A percentile compares a stretch with the other conserved stretches of the same genome.
Evolutionary conservation across 2,797 vertebrate genomes (phyloP).

Genomic region (Galagoides demidoff): DNA sequence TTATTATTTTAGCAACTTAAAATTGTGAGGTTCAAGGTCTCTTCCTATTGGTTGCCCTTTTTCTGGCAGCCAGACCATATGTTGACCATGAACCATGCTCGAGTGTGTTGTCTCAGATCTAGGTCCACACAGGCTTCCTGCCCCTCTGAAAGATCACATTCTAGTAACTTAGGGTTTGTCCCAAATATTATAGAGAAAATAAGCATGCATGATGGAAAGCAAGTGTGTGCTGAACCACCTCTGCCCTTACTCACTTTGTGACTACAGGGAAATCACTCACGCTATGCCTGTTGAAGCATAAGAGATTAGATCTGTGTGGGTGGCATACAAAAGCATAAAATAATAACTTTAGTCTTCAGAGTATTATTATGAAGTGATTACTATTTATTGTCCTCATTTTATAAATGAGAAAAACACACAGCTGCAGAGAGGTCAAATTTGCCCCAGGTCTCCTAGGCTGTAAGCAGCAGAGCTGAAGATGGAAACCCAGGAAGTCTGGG

Average conservation of each 20-base stretch:
- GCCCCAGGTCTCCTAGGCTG: not conserved
- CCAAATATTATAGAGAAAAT: not conserved
- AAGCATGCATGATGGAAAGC: not conserved
- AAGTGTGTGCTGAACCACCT: not conserved
- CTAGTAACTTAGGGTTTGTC: not conserved
- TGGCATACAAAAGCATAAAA: not conserved
- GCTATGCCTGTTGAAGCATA: too few species aligned
- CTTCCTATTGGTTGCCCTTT: not conserved
- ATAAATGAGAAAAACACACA: not conserved
- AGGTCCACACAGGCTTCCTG: not conserved
- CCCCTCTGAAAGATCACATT: not conserved
- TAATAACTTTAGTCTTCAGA: not conserved
- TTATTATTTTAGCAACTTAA: too few species aligned
- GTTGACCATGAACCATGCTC: not conserved
- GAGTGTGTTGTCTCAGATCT: accelerated
- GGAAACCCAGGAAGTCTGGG: not conserved
- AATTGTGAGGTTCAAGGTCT: not conserved
- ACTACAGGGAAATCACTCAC: not conserved
- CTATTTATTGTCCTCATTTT: not conserved
- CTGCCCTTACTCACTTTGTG: not conserved
- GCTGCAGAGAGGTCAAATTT: not conserved
- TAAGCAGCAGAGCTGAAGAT: not conserved
- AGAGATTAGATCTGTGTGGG: not conserved
- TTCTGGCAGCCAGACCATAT: not conserved
- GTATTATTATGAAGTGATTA: not conserved